Evolutionary conservation across 2,113 vertebrate species (phyloP), one percentile per base, ranked within the genome.

Genomic region (Nibea coibor): DNA sequence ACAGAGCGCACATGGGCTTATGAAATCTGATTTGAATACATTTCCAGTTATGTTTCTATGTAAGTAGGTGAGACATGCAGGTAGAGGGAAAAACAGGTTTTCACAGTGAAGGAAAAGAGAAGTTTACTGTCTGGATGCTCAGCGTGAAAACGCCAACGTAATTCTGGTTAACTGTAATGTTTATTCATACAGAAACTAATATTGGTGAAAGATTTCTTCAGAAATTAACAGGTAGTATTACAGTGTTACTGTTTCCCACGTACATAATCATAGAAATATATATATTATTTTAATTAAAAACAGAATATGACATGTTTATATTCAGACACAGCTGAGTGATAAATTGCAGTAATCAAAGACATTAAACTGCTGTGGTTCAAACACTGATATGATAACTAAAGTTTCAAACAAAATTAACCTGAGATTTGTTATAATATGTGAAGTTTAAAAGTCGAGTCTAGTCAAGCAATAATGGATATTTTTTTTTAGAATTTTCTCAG

Each of bases 21-120:
- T 42, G 2, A 62, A 8, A 19, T 78, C 17, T 73, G 81, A 68
- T 78, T 59, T 81, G 26, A 78, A 78, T 35, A 51, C 51, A 70
- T 53, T 43, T 64, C n/a, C 51, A 82, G 65, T 68, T 26, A 17
- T 73, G 67, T 74, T 64, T 51, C 57, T 22, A 10, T 47, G 53
- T 39, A 74, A 88, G 71, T 51, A 75, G 45, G 17, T 3, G 4
- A 10, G 9, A 51, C 53, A 9, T 4, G 50, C 31, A 66, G 11
- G 15, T 4, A 10, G 28, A 67, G 5, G 15, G 19, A 51, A n/a
- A 59, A n/a, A 59, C 10, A 26, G 20, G 42, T 2, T 45, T 62
- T 62, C 7, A 17, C 31, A 42, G 5, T 45, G 43, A 48, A 48
- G 17, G 6, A 24, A 48, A n/a, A 8, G 2, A 43, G 22, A 45